phyloP scores from a whole-genome alignment of 2,888 invertebrate genomes.

The Rapana venosa region DNA sequence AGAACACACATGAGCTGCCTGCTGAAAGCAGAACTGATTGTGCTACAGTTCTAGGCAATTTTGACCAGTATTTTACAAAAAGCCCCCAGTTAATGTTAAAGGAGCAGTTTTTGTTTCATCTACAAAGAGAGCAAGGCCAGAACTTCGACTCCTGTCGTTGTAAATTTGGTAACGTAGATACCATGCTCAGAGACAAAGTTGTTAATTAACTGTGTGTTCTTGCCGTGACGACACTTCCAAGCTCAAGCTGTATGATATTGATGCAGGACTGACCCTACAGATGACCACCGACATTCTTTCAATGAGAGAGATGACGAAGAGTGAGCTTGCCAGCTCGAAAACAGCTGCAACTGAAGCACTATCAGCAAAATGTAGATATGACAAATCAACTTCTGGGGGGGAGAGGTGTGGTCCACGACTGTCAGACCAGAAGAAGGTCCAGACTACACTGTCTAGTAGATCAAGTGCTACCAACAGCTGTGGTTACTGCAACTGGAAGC shows the following conservation, averaged over 20 bases:
- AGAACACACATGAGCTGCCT: no score
- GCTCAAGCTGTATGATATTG: constrained; percentile 5
- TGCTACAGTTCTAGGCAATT: background rate
- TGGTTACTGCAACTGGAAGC: background rate
- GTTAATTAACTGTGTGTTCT: background rate
- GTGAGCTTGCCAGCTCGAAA: background rate
- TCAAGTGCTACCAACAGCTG: background rate
- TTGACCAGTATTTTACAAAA: background rate
- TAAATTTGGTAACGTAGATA: background rate
- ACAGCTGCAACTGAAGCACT: background rate
- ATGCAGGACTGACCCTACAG: no score
- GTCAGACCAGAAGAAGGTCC: background rate
- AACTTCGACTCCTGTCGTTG: background rate
- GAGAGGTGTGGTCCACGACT: background rate
- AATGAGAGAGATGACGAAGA: background rate
- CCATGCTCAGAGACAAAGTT: background rate
- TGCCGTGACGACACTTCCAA: background rate
- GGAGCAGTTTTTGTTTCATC: background rate
- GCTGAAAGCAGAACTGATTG: background rate
- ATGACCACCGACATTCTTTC: background rate
- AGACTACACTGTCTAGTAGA: no score
- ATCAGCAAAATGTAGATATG: background rate
- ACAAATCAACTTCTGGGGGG: background rate
- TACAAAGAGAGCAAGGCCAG: background rate
- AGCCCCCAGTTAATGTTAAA: background rate